phyloP scores from a whole-genome alignment of 2,113 vertebrate genomes.

The Phylloscopus trochilus region DNA sequence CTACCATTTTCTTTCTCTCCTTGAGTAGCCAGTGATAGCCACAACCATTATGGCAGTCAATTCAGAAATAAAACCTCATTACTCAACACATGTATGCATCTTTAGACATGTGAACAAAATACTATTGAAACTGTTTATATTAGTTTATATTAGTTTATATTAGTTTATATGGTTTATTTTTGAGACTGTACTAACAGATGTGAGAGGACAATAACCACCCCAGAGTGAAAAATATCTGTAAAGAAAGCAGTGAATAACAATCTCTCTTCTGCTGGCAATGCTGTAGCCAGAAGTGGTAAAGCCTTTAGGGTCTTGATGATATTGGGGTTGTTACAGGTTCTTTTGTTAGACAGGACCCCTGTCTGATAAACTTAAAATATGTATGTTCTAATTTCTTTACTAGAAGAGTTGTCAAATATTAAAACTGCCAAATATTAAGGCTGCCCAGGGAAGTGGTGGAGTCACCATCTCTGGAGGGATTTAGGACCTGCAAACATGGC shows the following conservation, averaged over 20 bases:
- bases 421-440: too few relatives aligned
- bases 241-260: neutral
- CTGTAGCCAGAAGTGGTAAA: neutral
- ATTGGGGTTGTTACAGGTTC: neutral
- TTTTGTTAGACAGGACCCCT: neutral
- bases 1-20: neutral
- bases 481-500: rapidly evolving
- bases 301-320: neutral
- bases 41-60: neutral
- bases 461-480: neutral
- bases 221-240: neutral
- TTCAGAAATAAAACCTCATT: neutral
- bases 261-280: neutral
- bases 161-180: neutral
- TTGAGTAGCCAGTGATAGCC: neutral
- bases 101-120: neutral
- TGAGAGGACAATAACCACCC: neutral
- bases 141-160: neutral
- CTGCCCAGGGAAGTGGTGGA: neutral
- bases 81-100: neutral
- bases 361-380: neutral
- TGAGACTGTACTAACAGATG: neutral
- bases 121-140: neutral
- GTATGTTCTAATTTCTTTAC: neutral
- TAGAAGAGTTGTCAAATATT: neutral